A percentile compares a stretch with the other conserved stretches of the same genome.
Evolutionary conservation across 2,888 invertebrate genomes (phyloP).

Genomic region (Oegoconia quadripuncta): DNA sequence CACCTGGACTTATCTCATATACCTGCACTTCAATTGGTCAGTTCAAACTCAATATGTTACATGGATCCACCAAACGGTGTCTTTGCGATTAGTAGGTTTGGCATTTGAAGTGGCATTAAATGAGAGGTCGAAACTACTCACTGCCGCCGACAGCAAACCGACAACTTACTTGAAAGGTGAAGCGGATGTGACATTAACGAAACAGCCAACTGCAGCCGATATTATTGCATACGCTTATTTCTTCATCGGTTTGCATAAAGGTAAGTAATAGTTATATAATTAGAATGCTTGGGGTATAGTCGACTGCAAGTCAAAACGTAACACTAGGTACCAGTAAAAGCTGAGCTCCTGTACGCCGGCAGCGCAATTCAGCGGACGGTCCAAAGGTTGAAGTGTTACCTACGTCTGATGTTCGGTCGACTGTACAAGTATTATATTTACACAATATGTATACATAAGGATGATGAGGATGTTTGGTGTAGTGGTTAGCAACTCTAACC

Average conservation of each 20-base stretch:
- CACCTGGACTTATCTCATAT: conserved; percentile 87
- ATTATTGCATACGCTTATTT: conserved; percentile 88
- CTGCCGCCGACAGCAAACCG: neutral
- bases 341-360: no score
- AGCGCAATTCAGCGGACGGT: no score
- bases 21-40: conserved; percentile 84
- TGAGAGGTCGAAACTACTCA: conserved; percentile 26
- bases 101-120: conserved; percentile 85
- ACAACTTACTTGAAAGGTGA: conserved; percentile 11
- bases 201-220: conserved; percentile 76
- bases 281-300: no score
- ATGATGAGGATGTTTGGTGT: no score
- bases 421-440: no score
- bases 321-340: no score
- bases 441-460: no score
- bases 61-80: conserved; percentile 89
- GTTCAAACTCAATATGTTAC: conserved; percentile 85
- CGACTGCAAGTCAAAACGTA: no score
- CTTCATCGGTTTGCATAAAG: conserved; percentile 91
- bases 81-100: conserved; percentile 89
- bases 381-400: no score
- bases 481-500: no score
- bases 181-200: conserved; percentile 31
- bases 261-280: no score
- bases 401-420: no score